phyloP scores from a whole-genome alignment of 2,113 vertebrate species.

The Heterotis niloticus region DNA sequence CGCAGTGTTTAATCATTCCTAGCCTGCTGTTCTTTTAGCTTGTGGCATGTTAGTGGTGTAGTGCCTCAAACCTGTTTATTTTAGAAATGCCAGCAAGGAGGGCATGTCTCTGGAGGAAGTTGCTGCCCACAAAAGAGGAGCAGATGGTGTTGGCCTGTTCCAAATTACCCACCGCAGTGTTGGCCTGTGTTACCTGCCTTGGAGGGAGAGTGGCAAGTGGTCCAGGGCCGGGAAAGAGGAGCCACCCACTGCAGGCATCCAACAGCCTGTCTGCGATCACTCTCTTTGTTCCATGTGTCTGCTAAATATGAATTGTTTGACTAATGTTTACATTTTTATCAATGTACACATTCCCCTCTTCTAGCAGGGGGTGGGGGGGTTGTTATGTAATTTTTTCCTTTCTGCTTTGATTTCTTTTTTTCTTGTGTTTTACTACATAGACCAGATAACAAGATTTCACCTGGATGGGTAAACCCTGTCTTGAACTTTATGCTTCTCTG shows the following conservation, averaged over 20 bases:
- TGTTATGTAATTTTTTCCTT: background rate
- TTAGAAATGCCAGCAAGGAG: background rate
- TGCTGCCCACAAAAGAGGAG: constrained; percentile 25
- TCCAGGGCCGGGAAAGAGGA: background rate
- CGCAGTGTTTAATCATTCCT: background rate
- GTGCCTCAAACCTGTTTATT: constrained; percentile 21
- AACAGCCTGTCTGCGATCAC: background rate
- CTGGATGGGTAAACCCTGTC: no score
- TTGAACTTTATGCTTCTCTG: no score
- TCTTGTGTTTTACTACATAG: background rate
- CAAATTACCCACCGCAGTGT: constrained; percentile 35
- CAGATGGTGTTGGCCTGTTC: constrained; percentile 40
- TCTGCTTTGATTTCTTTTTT: background rate
- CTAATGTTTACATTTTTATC: background rate
- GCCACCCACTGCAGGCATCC: background rate
- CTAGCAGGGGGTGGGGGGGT: background rate
- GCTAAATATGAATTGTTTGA: background rate
- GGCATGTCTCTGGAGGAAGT: background rate
- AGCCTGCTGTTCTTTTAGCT: background rate
- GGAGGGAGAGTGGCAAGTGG: background rate
- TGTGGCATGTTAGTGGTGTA: background rate
- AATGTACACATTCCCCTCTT: constrained; percentile 7
- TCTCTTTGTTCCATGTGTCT: background rate
- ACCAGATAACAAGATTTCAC: background rate
- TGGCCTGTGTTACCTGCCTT: constrained; percentile 31